phyloP scores from a whole-genome alignment of 2,113 vertebrate genomes.

The Cromileptes altivelis region DNA sequence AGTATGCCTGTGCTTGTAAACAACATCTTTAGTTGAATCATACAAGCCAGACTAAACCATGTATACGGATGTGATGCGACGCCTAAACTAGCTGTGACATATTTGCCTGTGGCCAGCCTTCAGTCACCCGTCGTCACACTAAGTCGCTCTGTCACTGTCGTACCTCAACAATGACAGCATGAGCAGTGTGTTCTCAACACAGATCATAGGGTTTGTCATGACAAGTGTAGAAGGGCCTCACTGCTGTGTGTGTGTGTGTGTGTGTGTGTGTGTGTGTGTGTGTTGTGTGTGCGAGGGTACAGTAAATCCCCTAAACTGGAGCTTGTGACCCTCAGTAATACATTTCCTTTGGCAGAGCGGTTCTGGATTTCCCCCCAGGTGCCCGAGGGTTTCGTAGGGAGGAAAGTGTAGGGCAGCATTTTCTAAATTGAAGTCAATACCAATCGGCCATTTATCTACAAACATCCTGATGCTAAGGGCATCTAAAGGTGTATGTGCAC shows the following conservation, averaged over 20 bases:
- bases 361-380: conserved; percentile 78
- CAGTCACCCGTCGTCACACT: conserved; percentile 67
- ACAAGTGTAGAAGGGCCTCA: conserved; percentile 43
- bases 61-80: conserved; percentile 58
- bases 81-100: conserved; percentile 75
- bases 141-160: conserved; percentile 73
- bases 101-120: conserved; percentile 75
- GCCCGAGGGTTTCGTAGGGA: conserved; percentile 66
- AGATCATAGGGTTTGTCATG: conserved; percentile 70
- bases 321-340: conserved; percentile 79
- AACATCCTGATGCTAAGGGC: conserved; percentile 73
- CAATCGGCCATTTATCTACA: conserved; percentile 82
- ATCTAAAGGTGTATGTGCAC: conserved; percentile 58
- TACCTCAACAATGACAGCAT: conserved; percentile 73
- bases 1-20: conserved; percentile 55
- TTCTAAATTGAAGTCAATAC: conserved; percentile 86
- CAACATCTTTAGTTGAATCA: conserved; percentile 66
- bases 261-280: conserved; percentile 31
- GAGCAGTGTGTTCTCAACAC: conserved; percentile 62
- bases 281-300: conserved; percentile 41
- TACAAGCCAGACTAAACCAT: conserved; percentile 48
- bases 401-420: conserved; percentile 84
- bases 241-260: conserved; percentile 39
- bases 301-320: conserved; percentile 80
- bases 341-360: conserved; percentile 78